These are phyloP conservation scores for Dendrocopos noguchii DNA, from an alignment of 2,113 vertebrate species.

Conservation along the genomic window DNA sequence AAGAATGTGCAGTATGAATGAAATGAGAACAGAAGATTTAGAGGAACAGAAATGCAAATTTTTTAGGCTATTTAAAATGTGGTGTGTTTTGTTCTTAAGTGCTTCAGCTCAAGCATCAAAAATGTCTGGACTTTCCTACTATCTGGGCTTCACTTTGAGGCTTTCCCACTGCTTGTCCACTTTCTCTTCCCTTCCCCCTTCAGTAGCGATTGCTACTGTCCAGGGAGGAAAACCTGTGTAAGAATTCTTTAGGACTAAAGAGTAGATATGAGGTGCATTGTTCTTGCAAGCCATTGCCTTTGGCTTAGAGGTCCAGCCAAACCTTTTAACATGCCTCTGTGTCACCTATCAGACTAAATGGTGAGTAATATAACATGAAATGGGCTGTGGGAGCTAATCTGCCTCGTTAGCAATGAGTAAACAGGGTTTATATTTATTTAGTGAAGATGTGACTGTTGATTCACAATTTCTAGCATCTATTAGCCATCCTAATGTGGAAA, in stretches of 20 bases:
- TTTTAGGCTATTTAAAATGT: neutral
- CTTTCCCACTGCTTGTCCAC: neutral
- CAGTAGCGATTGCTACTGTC: neutral
- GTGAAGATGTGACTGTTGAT: neutral
- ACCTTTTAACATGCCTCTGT: neutral
- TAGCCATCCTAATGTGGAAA: slow-evolving; percentile 48
- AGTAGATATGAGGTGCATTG: neutral
- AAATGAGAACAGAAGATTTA: neutral
- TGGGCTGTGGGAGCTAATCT: neutral
- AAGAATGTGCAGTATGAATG: neutral
- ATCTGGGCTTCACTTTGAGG: neutral
- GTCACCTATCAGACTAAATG: neutral
- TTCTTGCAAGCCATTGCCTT: neutral
- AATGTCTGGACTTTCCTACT: neutral
- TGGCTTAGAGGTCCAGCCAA: neutral
- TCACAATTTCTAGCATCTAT: neutral
- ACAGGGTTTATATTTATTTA: slow-evolving; percentile 30
- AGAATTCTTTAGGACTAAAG: neutral
- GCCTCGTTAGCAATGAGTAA: neutral
- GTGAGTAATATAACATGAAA: neutral
- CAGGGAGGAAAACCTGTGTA: neutral
- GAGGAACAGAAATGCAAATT: neutral
- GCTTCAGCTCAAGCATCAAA: neutral
- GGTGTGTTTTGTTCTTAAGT: neutral
- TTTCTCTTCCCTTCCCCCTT: neutral